phyloP scores from a whole-genome alignment of 2,113 vertebrate genomes.

The Pseudopodoces humilis region DNA sequence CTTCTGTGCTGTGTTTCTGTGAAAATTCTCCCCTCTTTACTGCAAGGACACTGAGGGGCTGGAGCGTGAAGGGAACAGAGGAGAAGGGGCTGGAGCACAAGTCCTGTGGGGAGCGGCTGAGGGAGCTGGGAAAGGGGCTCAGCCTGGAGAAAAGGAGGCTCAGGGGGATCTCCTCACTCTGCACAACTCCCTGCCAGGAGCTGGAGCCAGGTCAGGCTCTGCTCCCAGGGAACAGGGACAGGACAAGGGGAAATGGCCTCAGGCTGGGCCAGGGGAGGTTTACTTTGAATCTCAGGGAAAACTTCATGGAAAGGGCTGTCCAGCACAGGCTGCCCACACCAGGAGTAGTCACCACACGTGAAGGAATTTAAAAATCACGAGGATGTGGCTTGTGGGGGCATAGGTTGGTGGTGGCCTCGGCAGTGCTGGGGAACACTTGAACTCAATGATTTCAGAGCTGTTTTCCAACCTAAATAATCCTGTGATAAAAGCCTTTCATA shows the following conservation, averaged over 20 bases:
- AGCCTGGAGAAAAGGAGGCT: not conserved
- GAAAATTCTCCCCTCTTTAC: not conserved
- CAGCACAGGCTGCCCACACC: not conserved
- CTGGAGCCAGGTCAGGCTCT: not conserved
- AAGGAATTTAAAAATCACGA: not conserved
- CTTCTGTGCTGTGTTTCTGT: not conserved
- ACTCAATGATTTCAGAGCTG: not conserved
- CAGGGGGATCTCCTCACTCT: not conserved
- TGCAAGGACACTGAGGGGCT: not conserved
- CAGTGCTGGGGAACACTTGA: not conserved
- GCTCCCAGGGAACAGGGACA: not conserved
- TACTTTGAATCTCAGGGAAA: rapidly evolving
- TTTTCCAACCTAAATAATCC: not conserved
- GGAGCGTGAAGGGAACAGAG: rapidly evolving
- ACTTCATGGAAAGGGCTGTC: not conserved
- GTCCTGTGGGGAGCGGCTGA: not conserved
- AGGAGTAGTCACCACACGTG: not conserved
- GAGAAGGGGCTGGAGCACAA: not conserved
- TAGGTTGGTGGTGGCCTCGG: not conserved
- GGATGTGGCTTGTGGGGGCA: not conserved
- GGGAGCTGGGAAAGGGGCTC: not conserved
- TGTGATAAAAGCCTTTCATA: not conserved
- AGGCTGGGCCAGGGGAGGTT: not conserved
- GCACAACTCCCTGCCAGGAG: not conserved
- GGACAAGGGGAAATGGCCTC: not conserved